phyloP scores from a whole-genome alignment of 2,113 vertebrate genomes.

The Sminthopsis crassicaudata region DNA sequence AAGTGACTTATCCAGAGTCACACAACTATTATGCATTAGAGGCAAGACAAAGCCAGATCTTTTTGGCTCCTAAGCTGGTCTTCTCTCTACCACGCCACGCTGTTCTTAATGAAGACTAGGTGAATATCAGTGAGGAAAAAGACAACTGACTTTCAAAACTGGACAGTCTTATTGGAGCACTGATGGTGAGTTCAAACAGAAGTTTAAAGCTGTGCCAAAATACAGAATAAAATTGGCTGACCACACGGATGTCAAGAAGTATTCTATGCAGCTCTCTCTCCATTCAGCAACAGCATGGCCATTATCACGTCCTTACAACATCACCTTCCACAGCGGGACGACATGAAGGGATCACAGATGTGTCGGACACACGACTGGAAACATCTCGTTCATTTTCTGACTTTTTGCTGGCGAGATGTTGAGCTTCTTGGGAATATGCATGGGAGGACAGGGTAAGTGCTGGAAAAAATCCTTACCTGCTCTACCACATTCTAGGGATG shows the following conservation, averaged over 20 bases:
- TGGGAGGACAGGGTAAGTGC: background rate
- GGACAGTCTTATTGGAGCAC: conserved; percentile 24
- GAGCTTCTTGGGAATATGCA: background rate
- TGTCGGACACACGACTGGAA: conserved; percentile 16
- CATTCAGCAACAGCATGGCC: background rate
- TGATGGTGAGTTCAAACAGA: conserved; percentile 35
- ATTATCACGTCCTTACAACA: conserved; percentile 20
- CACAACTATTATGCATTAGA: background rate
- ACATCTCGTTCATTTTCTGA: background rate
- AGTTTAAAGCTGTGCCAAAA: conserved; percentile 14
- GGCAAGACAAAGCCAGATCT: background rate
- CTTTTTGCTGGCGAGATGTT: background rate
- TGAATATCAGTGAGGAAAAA: conserved; percentile 13
- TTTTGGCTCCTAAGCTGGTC: background rate
- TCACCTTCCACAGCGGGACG: background rate
- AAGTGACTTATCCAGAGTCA: background rate
- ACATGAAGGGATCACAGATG: background rate
- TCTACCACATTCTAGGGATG: background rate
- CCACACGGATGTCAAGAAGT: conserved; percentile 22
- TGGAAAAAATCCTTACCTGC: background rate
- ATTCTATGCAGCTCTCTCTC: background rate
- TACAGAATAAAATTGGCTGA: background rate
- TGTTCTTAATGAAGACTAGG: background rate
- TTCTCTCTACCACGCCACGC: background rate
- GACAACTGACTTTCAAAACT: conserved; percentile 26